Evolutionary conservation across 2,113 vertebrate species (phyloP), one percentile per base, ranked within the genome.

Genomic region (Hemiprocne comata): DNA sequence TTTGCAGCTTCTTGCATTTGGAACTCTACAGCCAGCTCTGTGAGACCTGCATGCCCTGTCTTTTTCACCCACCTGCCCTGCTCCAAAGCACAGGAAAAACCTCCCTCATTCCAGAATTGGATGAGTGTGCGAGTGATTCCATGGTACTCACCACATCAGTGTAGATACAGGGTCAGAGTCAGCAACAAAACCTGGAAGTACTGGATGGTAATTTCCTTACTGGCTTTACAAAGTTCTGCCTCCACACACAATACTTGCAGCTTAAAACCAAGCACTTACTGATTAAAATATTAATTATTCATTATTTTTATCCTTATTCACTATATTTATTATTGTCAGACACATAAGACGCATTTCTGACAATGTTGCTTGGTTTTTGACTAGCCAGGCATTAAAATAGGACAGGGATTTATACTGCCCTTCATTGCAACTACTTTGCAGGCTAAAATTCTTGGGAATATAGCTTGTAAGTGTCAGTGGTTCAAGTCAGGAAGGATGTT

Each of bases 371-470:
- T 17, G 8, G 8, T 34, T 93, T 46, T 28, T 61, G 23, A 29
- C 65, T 19, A 67, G 31, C 16, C 50, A 67, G 42, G 29, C 50
- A 55, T 8, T 70, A 42, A 78, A 88, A 73, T 3, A 74, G 48
- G 55, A 28, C 2, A 8, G 9, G 11, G 74, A 40, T 83, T 78
- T n/a, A 44, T 17, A 24, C 31, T 28, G 42, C 17, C 76, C 57
- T 46, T 62, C 33, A 13, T 2, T 36, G n/a, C 14, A 70, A n/a
- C n/a, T 34, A 5, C 64, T 58, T 69, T 86, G 67, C 31, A 92
- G 74, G 19, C 28, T 48, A 42, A 66, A 85, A 90, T 94, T 95
- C 93, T 90, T 91, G 93, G 94, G 74, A 97, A 93, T 50, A 75
- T 5, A 81, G 55, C 90, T 96, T 90, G 70, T 48, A 90, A 94